A percentile compares a stretch with the other conserved stretches of the same genome.
Evolutionary conservation across 2,797 vertebrate species (phyloP).

Genomic region (Coregonus suidteri): DNA sequence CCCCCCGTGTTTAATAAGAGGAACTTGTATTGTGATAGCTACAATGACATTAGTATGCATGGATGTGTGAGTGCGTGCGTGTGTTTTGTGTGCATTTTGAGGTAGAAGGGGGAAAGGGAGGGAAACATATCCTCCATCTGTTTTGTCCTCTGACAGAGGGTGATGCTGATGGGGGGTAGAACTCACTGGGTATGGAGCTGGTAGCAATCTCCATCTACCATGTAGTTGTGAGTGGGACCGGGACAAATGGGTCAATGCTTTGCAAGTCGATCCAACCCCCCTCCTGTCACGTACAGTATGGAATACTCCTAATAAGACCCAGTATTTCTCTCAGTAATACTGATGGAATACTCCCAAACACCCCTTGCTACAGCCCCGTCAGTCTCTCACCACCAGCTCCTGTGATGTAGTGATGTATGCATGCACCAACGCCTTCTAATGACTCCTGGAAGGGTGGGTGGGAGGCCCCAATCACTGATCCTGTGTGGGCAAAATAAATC

Average conservation of each 20-base stretch:
- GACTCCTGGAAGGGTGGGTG: constrained; percentile 64
- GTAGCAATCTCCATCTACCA: constrained; percentile 67
- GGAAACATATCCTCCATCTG: constrained; percentile 75
- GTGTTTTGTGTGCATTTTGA: constrained; percentile 51
- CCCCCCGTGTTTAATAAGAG: constrained; percentile 14
- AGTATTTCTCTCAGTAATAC: not conserved
- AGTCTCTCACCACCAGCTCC: not conserved
- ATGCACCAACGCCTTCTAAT: constrained; percentile 76
- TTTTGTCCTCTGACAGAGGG: constrained; percentile 57
- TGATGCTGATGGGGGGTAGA: constrained; percentile 66
- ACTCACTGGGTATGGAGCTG: constrained; percentile 67
- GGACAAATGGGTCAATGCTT: not conserved
- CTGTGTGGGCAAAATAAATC: constrained; percentile 70
- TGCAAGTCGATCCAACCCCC: not conserved
- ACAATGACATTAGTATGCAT: constrained; percentile 72
- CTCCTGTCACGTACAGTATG: not conserved
- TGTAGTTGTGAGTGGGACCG: not conserved
- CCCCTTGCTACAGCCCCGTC: not conserved
- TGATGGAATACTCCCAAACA: not conserved
- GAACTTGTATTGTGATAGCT: constrained; percentile 62
- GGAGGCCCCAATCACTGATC: constrained; percentile 58
- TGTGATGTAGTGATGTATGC: constrained; percentile 78
- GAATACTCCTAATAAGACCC: not conserved
- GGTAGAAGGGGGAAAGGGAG: not conserved
- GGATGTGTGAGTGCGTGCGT: constrained; percentile 12